These are phyloP conservation scores for Xylocopa sonorina DNA, from an alignment of 1,140 invertebrate genomes.

Conservation along the genomic window DNA sequence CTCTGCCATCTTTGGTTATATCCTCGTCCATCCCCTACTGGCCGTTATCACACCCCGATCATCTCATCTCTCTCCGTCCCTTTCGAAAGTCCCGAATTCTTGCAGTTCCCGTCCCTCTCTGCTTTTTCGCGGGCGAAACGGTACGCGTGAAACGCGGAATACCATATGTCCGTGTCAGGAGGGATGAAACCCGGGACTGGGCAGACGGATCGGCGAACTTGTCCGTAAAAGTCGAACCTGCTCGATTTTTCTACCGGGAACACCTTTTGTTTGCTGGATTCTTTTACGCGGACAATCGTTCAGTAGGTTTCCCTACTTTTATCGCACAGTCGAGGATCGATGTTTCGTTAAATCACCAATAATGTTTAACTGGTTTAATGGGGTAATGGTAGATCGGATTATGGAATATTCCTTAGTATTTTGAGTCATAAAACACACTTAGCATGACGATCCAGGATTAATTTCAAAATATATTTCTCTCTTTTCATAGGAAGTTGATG, in stretches of 20 bases:
- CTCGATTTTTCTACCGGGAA: not conserved
- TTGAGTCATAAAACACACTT: too few species aligned
- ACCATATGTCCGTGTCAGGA: conserved; percentile 73
- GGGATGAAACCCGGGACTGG: conserved; percentile 48
- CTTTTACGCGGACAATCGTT: too few species aligned
- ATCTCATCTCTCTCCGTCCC: conserved; percentile 4
- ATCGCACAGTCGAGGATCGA: too few species aligned
- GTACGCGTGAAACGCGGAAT: conserved; percentile 72
- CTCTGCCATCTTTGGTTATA: conserved; percentile 10
- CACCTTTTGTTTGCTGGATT: conserved; percentile 10
- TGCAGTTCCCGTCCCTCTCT: conserved; percentile 1
- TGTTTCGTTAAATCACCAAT: too few species aligned
- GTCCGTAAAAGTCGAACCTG: conserved; percentile 27
- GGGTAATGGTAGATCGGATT: too few species aligned
- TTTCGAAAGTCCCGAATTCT: conserved; percentile 12
- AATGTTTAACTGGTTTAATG: too few species aligned
- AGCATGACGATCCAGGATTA: too few species aligned
- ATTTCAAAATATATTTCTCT: too few species aligned
- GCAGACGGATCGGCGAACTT: conserved; percentile 33
- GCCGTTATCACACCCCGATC: not conserved
- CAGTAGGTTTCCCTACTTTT: too few species aligned
- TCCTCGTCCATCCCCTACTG: conserved; percentile 1
- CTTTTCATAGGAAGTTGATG: too few species aligned
- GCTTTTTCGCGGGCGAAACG: conserved; percentile 31
- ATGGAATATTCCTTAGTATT: too few species aligned